phyloP scores from a whole-genome alignment of 1,140 invertebrate species.

The Nebria ingens region DNA sequence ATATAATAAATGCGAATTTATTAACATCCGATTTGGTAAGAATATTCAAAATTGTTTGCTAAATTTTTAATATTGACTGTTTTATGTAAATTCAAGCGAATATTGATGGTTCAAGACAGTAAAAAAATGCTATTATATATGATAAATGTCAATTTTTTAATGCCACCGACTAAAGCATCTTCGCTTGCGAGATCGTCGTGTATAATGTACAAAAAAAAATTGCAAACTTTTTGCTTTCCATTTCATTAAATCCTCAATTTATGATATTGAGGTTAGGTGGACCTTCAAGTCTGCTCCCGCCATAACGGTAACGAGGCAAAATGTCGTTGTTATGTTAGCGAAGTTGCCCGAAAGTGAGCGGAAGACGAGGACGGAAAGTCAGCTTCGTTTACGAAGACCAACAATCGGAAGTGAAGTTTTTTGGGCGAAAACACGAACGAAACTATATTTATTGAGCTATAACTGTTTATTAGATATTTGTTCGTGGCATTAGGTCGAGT shows the following conservation, averaged over 20 bases:
- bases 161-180: too few species aligned
- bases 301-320: not conserved
- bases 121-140: too few species aligned
- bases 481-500: not conserved
- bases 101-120: too few species aligned
- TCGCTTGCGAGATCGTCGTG: too few species aligned
- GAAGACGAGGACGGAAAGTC: not conserved
- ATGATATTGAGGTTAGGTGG: conserved; percentile 1
- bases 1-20: too few species aligned
- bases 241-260: conserved; percentile 8
- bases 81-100: too few species aligned
- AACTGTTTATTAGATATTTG: conserved; percentile 8
- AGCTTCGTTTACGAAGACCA: not conserved
- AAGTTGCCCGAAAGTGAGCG: not conserved
- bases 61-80: too few species aligned
- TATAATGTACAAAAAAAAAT: conserved; percentile 3
- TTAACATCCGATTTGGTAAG: too few species aligned
- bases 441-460: conserved; percentile 1
- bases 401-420: conserved; percentile 1
- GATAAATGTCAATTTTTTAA: too few species aligned
- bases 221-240: conserved; percentile 9
- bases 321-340: not conserved
- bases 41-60: too few species aligned
- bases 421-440: not conserved
- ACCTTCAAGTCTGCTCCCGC: not conserved